These are phyloP conservation scores for Triplophysa yarkandensis DNA, from an alignment of 2,797 vertebrate species.

Conservation along the genomic window DNA sequence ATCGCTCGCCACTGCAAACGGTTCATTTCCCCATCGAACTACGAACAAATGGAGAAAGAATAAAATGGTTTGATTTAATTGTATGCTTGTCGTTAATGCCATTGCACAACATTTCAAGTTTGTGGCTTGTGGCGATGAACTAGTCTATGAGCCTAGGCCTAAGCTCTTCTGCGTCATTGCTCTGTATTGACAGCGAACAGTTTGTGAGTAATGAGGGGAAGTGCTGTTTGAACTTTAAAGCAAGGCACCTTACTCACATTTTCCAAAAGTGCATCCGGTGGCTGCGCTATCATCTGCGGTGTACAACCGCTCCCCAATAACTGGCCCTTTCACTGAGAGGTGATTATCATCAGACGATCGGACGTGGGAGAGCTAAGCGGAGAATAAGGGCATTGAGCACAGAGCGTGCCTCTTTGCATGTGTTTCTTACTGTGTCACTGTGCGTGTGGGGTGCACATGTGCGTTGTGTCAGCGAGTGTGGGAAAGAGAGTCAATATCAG, in stretches of 20 bases:
- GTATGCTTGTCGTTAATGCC: background rate
- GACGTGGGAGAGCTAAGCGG: constrained; percentile 39
- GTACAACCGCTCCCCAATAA: constrained; percentile 45
- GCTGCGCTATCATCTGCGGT: constrained; percentile 56
- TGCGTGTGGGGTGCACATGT: constrained; percentile 15
- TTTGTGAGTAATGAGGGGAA: constrained; percentile 65
- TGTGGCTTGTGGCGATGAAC: background rate
- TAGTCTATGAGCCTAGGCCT: background rate
- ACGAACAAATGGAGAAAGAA: constrained; percentile 15
- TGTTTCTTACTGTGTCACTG: constrained; percentile 53
- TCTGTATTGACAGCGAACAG: constrained; percentile 43
- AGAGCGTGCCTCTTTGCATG: constrained; percentile 48
- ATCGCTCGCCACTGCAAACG: constrained; percentile 7
- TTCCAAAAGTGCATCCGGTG: constrained; percentile 64
- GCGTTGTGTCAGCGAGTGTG: constrained; percentile 12
- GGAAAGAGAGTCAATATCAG: constrained; percentile 49
- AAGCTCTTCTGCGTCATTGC: background rate
- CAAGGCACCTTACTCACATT: constrained; percentile 68
- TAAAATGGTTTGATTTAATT: constrained; percentile 1
- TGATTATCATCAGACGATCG: constrained; percentile 53
- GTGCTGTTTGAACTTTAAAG: constrained; percentile 67
- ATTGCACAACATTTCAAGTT: background rate
- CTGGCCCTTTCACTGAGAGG: constrained; percentile 47
- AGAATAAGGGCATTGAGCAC: constrained; percentile 38
- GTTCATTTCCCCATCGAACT: background rate